Evolutionary conservation across 2,113 vertebrate species (phyloP).

Genomic region (Mormoops blainvillei): DNA sequence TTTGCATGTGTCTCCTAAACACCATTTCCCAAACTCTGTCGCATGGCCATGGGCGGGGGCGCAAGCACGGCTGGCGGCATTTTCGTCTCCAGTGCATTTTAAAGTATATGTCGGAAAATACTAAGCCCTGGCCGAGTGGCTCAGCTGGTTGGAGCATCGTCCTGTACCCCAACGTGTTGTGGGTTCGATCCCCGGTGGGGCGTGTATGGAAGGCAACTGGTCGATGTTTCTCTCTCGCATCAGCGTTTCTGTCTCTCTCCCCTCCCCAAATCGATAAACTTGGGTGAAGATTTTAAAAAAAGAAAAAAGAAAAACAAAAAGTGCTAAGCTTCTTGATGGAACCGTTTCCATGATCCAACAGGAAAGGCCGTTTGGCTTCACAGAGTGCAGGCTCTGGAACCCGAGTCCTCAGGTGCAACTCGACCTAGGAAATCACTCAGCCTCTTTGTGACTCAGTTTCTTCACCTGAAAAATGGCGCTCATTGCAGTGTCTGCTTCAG

Average conservation of each 20-base stretch:
- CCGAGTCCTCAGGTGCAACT: neutral
- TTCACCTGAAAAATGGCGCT: neutral
- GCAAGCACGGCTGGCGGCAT: neutral
- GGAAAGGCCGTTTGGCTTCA: rapidly evolving
- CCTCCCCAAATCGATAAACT: no score
- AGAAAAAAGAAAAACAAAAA: neutral
- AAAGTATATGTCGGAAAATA: neutral
- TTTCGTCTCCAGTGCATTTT: neutral
- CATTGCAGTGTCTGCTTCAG: no score
- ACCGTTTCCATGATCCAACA: rapidly evolving
- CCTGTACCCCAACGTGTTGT: no score
- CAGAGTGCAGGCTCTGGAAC: no score
- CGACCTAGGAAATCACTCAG: neutral
- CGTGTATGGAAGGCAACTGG: no score
- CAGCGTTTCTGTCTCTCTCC: no score
- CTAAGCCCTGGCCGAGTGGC: neutral
- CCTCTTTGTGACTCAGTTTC: neutral
- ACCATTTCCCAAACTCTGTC: neutral
- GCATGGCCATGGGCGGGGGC: rapidly evolving
- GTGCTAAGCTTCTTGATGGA: neutral
- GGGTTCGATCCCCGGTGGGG: no score
- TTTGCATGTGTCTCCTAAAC: neutral
- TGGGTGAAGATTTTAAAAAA: no score
- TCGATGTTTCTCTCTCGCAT: no score
- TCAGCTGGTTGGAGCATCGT: no score